phyloP scores from a whole-genome alignment of 2,113 vertebrate genomes.

The Hepsetus odoe region DNA sequence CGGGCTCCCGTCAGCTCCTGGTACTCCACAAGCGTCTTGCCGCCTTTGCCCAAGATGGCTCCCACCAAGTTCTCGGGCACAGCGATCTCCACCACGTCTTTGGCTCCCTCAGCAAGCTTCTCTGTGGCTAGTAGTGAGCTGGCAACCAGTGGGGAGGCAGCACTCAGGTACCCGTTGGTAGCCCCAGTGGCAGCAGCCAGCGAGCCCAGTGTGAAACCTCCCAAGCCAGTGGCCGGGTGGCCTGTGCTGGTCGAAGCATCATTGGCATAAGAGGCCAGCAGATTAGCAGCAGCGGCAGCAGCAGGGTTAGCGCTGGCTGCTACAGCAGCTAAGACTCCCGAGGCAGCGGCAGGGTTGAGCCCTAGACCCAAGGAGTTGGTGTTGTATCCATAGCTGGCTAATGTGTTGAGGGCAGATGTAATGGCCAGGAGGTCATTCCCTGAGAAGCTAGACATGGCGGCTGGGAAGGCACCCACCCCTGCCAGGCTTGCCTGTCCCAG shows the following conservation, averaged over 20 bases:
- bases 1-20: constrained; percentile 93
- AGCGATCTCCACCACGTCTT: constrained; percentile 93
- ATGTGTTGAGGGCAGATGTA: constrained; percentile 91
- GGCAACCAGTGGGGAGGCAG: constrained; percentile 83
- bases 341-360: constrained; percentile 87
- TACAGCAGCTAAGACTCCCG: constrained; percentile 86
- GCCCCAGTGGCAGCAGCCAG: constrained; percentile 83
- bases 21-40: constrained; percentile 95
- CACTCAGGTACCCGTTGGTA: constrained; percentile 88
- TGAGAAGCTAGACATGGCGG: constrained; percentile 87
- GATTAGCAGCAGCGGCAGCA: constrained; percentile 86
- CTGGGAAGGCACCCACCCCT: constrained; percentile 84
- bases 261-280: constrained; percentile 87
- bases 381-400: constrained; percentile 94
- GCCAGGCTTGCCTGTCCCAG: constrained; percentile 85
- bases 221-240: constrained; percentile 77
- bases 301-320: constrained; percentile 89
- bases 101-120: constrained; percentile 86
- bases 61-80: constrained; percentile 94
- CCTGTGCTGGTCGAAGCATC: constrained; percentile 80
- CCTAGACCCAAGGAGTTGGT: constrained; percentile 91
- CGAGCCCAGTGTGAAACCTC: constrained; percentile 85
- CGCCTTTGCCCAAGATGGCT: constrained; percentile 92
- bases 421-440: constrained; percentile 92
- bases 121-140: constrained; percentile 86